phyloP scores from a whole-genome alignment of 1,140 invertebrate genomes.

The Zophobas atratus region DNA sequence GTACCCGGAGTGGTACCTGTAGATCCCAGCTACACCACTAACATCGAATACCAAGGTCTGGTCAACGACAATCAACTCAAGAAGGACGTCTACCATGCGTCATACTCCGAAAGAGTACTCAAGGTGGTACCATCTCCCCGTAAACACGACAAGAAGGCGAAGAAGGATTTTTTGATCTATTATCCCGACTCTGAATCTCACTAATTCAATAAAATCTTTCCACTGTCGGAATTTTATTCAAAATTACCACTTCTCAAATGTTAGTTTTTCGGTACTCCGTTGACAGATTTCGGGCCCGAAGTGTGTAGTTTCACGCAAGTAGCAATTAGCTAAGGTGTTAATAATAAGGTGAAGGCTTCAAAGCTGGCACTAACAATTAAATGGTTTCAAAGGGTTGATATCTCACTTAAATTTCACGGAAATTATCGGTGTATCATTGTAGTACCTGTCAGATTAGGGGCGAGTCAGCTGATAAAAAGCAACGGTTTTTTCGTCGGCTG shows the following conservation, averaged over 20 bases:
- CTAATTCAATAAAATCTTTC: not conserved
- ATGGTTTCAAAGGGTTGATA: conserved; percentile 44
- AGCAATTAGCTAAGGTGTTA: conserved; percentile 48
- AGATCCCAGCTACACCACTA: conserved; percentile 12
- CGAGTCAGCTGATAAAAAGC: conserved; percentile 11
- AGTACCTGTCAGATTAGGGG: conserved; percentile 10
- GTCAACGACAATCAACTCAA: conserved; percentile 11
- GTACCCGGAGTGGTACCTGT: conserved; percentile 5
- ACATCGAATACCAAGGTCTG: conserved; percentile 30
- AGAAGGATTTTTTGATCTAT: conserved; percentile 1
- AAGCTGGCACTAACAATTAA: conserved; percentile 40
- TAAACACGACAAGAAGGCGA: not conserved
- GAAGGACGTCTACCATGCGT: not conserved
- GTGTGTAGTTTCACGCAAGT: conserved; percentile 7
- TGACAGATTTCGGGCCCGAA: not conserved
- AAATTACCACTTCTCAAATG: not conserved
- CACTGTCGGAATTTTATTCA: too few species aligned
- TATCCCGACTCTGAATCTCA: not conserved
- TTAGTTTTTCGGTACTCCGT: not conserved
- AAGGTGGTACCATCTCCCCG: conserved; percentile 7
- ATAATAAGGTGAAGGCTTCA: conserved; percentile 27
- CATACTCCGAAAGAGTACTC: conserved; percentile 8
- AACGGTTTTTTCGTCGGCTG: conserved; percentile 11
- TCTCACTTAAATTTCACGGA: conserved; percentile 47
- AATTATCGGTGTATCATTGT: conserved; percentile 38